Conservation (phyloP, 2,113 vertebrate genomes). For the Carollia perspicillata region DNA sequence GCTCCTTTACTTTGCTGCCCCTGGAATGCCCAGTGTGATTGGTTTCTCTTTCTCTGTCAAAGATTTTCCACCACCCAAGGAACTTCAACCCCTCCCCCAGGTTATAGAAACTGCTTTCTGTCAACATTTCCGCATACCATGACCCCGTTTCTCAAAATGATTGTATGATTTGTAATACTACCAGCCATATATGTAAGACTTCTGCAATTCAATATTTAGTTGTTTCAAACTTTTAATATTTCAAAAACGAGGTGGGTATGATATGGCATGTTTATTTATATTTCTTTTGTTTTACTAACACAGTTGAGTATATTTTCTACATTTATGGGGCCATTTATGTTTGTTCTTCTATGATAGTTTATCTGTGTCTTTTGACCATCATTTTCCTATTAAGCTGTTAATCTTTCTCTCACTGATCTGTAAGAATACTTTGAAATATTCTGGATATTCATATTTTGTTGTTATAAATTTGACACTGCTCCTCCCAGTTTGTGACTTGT, state of each 20-base stretch:
- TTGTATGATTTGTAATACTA: neutral
- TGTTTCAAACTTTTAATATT: neutral
- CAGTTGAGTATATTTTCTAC: neutral
- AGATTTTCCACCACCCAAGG: neutral
- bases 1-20: neutral
- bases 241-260: neutral
- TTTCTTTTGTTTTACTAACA: neutral
- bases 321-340: neutral
- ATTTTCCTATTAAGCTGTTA: neutral
- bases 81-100: neutral
- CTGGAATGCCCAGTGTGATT: neutral
- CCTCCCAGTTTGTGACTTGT: too few species aligned
- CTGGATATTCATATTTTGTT: neutral
- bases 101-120: neutral
- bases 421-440: neutral
- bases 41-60: neutral
- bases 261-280: neutral
- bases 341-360: neutral
- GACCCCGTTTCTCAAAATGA: neutral
- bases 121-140: neutral
- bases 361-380: neutral
- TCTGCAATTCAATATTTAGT: neutral
- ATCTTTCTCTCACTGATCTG: neutral
- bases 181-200: neutral
- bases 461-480: too few species aligned